Base-by-base conservation (phyloP, 2,797 vertebrate genomes). In the Etheostoma perlongum region DNA sequence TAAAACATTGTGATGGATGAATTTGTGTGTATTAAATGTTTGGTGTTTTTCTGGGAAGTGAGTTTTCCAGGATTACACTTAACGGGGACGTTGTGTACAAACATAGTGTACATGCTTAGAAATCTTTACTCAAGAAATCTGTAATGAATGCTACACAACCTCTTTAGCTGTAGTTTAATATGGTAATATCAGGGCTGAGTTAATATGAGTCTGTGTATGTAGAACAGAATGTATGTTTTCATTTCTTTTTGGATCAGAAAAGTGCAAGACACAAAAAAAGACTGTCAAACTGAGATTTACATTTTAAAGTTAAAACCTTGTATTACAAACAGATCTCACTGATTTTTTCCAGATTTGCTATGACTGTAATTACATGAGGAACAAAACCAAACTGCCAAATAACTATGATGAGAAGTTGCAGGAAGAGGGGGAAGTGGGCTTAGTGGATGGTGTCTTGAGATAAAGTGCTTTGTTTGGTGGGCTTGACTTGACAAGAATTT, bases 401-500 rank as follows among this genome's bases (percentile, higher is more conserved):
- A 79, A 63, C 77, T 88, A 60, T 58, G 42, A 51, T 62, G 81
- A 82, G 71, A 77, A 69, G 65, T 63, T 25, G 68, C 53, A 69
- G 76, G 49, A 73, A 79, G 54, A 64, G 51, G 71, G 70, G 40
- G 61, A 80, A 83, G 72, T 9, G 15, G 51, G 60, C 25, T 66
- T 48, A 63, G 63, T 49, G 78, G 82, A 79, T 77, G 88, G 47
- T 72, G 62, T 85, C 84, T 78, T 54, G 58, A 84, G 76, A 93
- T 83, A 79, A 84, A 90, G 84, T 68, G 67, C 74, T 83, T 87
- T 86, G 48, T 85, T 88, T 82, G 74, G 86, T 89, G 79, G 85
- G 81, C 85, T 91, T 85, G 78, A 90, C 74, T 83, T 88, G 84
- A 90, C 75, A 78, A 76, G 49, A 85, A 85, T 85, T 88, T 84